Evolutionary conservation across 2,113 vertebrate species (phyloP).

Genomic region (Myodes glareolus): DNA sequence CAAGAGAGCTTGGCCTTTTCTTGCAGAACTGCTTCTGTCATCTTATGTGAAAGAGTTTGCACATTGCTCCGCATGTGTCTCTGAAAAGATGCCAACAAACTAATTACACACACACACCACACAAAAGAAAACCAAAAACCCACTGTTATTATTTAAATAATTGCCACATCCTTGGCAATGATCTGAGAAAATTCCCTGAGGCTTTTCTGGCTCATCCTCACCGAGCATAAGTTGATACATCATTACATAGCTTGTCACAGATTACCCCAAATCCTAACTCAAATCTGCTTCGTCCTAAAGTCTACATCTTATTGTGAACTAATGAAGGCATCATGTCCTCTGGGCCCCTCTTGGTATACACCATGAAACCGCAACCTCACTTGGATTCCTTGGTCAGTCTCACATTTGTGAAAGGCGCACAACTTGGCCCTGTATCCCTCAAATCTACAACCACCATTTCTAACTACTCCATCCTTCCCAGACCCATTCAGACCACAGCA

Average conservation of each 20-base stretch:
- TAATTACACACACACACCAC: not conserved
- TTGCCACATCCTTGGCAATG: slow-evolving; percentile 18
- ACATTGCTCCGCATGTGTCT: not conserved
- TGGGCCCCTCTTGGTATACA: not conserved
- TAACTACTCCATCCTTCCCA: not conserved
- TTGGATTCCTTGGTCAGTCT: not conserved
- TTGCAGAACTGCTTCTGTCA: not conserved
- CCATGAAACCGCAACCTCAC: not conserved
- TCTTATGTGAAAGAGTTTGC: not conserved
- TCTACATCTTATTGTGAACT: not conserved
- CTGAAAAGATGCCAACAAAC: not conserved
- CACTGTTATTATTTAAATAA: not conserved
- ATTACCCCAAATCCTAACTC: not conserved
- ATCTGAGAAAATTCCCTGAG: not conserved
- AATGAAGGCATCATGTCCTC: not conserved
- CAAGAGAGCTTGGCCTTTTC: not conserved
- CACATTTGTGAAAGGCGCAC: not conserved
- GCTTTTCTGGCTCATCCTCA: not conserved
- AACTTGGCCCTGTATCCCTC: no score
- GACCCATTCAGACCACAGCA: not conserved
- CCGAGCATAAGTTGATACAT: not conserved
- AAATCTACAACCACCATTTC: not conserved
- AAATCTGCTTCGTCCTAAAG: not conserved
- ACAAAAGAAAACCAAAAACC: not conserved
- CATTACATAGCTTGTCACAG: not conserved